Evolutionary conservation across 2,113 vertebrate species (phyloP).

Genomic region (Chascanopsetta lugubris): DNA sequence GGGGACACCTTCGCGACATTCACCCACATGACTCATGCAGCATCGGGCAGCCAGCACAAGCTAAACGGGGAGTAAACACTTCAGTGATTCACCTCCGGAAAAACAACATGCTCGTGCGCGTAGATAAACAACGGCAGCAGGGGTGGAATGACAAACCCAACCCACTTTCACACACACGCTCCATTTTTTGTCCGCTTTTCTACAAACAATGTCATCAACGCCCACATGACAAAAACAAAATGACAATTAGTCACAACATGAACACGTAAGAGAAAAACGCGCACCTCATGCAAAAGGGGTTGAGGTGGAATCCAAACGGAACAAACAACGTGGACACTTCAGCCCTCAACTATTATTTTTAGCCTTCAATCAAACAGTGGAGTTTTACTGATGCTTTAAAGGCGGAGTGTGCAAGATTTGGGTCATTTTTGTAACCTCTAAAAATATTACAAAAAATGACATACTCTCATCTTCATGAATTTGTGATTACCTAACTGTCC

Average conservation of each 20-base stretch:
- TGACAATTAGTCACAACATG: slow-evolving; percentile 39
- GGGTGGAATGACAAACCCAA: slow-evolving; percentile 20
- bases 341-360: no score
- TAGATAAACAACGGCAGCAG: not conserved
- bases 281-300: no score
- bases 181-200: slow-evolving; percentile 27
- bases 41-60: slow-evolving; percentile 25
- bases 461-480: no score
- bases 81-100: slow-evolving; percentile 50
- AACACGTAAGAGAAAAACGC: no score
- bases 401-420: no score
- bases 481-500: no score
- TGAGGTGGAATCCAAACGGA: no score
- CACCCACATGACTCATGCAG: not conserved
- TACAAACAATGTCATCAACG: slow-evolving; percentile 43
- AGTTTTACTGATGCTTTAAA: no score
- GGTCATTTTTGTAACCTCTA: no score
- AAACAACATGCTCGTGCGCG: slow-evolving; percentile 6
- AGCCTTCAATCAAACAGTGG: no score
- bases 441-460: no score
- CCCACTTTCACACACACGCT: slow-evolving; percentile 2
- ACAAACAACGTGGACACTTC: no score
- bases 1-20: slow-evolving; percentile 36
- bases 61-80: slow-evolving; percentile 43
- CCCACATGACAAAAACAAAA: slow-evolving; percentile 55